Conservation (phyloP, 2,113 vertebrate species). For the Alces alces region DNA sequence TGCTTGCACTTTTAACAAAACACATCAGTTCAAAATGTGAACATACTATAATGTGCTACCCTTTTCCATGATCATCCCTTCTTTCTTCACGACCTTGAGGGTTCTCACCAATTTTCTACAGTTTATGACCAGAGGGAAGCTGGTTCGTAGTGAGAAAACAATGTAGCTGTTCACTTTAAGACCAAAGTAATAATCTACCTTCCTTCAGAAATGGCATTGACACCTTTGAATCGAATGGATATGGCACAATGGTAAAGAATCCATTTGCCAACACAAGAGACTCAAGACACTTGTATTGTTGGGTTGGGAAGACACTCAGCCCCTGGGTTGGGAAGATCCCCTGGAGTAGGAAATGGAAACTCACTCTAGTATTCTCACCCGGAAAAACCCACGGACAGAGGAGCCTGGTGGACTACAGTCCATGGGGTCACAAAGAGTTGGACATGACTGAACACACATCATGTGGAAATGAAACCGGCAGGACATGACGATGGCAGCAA, state of each 20-base stretch:
- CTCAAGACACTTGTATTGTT: background rate
- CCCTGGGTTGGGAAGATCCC: background rate
- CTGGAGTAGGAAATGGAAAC: background rate
- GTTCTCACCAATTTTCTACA: background rate
- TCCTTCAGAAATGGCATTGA: background rate
- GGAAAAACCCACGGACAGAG: background rate
- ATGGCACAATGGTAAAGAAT: background rate
- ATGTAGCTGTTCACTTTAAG: background rate
- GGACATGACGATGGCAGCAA: background rate
- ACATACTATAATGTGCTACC: background rate
- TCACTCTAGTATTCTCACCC: background rate
- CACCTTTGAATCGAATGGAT: conserved; percentile 11
- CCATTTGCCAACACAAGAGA: background rate
- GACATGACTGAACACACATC: background rate
- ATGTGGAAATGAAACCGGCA: background rate
- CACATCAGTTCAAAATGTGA: background rate
- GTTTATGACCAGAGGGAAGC: background rate
- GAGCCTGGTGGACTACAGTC: background rate
- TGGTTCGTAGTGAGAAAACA: background rate
- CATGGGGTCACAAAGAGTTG: background rate
- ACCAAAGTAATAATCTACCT: background rate
- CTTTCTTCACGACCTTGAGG: background rate
- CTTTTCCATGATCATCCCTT: background rate
- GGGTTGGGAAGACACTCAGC: background rate
- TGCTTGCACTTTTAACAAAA: background rate